Base-by-base conservation (phyloP, 2,888 invertebrate species). In the Ganaspis brasiliensis region DNA sequence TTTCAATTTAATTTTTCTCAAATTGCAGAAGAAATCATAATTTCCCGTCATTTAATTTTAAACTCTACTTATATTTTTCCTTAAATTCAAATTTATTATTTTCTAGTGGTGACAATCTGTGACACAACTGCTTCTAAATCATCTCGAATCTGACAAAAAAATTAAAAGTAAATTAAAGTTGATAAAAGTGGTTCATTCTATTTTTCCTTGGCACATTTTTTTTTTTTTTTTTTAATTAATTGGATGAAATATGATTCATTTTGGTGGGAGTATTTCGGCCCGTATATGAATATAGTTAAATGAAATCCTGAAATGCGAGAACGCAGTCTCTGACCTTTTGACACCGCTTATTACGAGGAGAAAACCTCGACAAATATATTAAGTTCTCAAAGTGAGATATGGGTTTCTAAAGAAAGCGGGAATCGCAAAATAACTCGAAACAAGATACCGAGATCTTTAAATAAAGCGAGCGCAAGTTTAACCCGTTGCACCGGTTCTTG, bases 371-470 rank as follows among this genome's bases (percentile, higher is more conserved):
- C 40, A 67, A 67, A 52, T 19, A 52, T 52, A 52, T 52, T 67
- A 45, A 67, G 67, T 67, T 40, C 45, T 67, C 45, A 45, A 67
- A 24, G 24, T 67, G 21, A 63, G 63, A 67, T 67, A 45, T 40
- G 45, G 16, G 67, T 67, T 67, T 67, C 67, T 67, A 45, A 37
- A 67, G 67, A 67, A 67, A 67, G 67, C 45, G 45, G 45, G 45
- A 67, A 67, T 67, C 67, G 67, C 45, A 67, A 40, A 24, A 67
- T 40, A 67, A 67, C 67, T 67, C 24, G 67, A 45, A 67, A 67
- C 45, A 67, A 67, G 63, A 40, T 4, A 63, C 63, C 21, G 40
- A 37, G 40, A 12, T 37, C 26, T 21, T 67, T 49, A 67, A 67
- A 45, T 24, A 67, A 67, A 14, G 45, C 14, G n/a, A 40, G 21